Percentiles rank a stretch among this genome's conserved stretches.
Conservation (phyloP, 2,113 vertebrate species). For the Vombatus ursinus region DNA sequence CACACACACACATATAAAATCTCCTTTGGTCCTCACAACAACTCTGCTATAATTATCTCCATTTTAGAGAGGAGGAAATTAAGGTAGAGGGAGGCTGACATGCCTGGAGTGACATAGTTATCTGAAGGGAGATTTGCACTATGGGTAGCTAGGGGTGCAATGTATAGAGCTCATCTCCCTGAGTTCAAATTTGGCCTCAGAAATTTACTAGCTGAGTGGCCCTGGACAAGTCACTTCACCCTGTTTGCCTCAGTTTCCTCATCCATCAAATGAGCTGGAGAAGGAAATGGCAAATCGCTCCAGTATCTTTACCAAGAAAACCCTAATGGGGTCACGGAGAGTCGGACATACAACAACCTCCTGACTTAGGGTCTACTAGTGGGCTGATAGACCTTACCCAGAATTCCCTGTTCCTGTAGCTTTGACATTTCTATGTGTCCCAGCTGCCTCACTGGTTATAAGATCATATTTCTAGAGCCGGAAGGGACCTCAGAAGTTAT, state of each 20-base stretch:
- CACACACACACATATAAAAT: neutral
- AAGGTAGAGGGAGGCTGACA: neutral
- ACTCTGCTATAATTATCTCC: neutral
- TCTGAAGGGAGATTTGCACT: neutral
- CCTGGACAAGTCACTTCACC: neutral
- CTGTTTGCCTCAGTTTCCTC: neutral
- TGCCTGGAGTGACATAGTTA: neutral
- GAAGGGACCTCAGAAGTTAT: neutral
- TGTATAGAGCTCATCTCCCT: neutral
- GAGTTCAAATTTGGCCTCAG: neutral
- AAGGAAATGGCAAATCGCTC: neutral
- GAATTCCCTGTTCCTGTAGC: neutral
- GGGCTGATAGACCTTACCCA: neutral
- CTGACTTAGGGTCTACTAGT: neutral
- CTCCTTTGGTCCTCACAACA: neutral
- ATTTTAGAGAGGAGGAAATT: neutral
- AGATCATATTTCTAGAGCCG: neutral
- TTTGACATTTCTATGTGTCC: neutral
- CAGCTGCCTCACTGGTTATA: neutral
- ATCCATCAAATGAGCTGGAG: neutral
- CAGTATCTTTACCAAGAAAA: neutral
- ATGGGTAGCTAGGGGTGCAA: neutral
- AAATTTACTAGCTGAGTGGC: neutral
- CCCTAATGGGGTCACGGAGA: neutral
- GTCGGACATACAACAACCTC: neutral